These are phyloP conservation scores for Spea bombifrons DNA, from an alignment of 2,113 vertebrate species.

Conservation along the genomic window DNA sequence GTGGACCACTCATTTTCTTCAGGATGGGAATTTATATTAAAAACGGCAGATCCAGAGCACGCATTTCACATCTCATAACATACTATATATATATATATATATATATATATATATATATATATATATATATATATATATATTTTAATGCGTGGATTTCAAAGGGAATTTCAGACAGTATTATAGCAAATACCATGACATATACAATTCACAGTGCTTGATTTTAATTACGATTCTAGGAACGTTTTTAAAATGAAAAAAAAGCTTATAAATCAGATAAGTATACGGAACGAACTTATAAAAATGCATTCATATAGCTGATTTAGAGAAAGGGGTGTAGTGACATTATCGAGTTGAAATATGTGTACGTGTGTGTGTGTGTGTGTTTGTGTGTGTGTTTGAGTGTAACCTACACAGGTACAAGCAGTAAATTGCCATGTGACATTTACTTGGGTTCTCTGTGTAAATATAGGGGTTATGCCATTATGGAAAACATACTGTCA, in stretches of 20 bases:
- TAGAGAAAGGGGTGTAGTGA: too few relatives aligned
- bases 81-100: neutral
- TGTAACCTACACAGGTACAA: too few relatives aligned
- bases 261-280: constrained; percentile 1
- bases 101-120: neutral
- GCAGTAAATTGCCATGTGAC: too few relatives aligned
- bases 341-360: too few relatives aligned
- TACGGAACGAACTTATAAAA: neutral
- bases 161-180: constrained; percentile 24
- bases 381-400: too few relatives aligned
- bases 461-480: too few relatives aligned
- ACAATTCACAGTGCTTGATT: constrained; percentile 33
- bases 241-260: constrained; percentile 29
- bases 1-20: neutral
- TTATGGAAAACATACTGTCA: too few relatives aligned
- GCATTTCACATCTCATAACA: neutral
- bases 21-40: neutral
- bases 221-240: constrained; percentile 9
- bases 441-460: too few relatives aligned
- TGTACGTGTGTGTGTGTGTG: too few relatives aligned
- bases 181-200: constrained; percentile 39
- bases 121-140: neutral
- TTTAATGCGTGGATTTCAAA: constrained; percentile 19
- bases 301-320: too few relatives aligned
- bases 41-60: neutral